These are phyloP conservation scores for Lophotriccus pileatus DNA, from an alignment of 2,797 vertebrate species.

Conservation along the genomic window DNA sequence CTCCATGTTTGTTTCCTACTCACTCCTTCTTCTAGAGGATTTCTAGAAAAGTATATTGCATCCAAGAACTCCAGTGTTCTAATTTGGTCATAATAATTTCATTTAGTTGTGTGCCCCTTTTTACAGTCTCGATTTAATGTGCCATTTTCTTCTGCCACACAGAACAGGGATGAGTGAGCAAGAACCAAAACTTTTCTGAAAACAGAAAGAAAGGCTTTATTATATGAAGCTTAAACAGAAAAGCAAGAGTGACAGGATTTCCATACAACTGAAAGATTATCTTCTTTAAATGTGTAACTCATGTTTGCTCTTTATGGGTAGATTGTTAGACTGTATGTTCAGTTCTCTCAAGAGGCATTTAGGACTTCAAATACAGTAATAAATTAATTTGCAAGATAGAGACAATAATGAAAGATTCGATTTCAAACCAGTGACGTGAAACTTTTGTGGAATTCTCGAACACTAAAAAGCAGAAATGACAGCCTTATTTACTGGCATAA, in stretches of 20 bases:
- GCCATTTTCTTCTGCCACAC: background rate
- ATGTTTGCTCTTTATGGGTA: constrained; percentile 59
- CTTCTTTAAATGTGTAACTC: constrained; percentile 65
- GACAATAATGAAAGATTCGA: constrained; percentile 2
- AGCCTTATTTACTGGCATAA: constrained; percentile 19
- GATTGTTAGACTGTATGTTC: constrained; percentile 48
- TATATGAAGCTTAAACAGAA: constrained; percentile 49
- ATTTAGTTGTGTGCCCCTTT: background rate
- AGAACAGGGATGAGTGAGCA: constrained; percentile 3
- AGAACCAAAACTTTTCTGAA: constrained; percentile 38
- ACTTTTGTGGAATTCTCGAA: constrained; percentile 28
- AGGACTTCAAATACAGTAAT: constrained; percentile 49
- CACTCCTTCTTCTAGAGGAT: background rate
- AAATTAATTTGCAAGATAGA: constrained; percentile 63
- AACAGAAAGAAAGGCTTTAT: constrained; percentile 9
- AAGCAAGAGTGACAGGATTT: constrained; percentile 68
- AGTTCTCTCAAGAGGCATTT: constrained; percentile 44
- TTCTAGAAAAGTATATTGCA: background rate
- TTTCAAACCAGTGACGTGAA: constrained; percentile 1
- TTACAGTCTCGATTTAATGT: background rate
- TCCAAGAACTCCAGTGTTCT: background rate
- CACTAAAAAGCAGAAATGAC: background rate
- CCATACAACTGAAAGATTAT: constrained; percentile 54
- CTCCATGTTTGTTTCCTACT: background rate
- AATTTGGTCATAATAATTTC: background rate